Evolutionary conservation across 2,113 vertebrate genomes (phyloP).

Genomic region (Prietella phreatophila): DNA sequence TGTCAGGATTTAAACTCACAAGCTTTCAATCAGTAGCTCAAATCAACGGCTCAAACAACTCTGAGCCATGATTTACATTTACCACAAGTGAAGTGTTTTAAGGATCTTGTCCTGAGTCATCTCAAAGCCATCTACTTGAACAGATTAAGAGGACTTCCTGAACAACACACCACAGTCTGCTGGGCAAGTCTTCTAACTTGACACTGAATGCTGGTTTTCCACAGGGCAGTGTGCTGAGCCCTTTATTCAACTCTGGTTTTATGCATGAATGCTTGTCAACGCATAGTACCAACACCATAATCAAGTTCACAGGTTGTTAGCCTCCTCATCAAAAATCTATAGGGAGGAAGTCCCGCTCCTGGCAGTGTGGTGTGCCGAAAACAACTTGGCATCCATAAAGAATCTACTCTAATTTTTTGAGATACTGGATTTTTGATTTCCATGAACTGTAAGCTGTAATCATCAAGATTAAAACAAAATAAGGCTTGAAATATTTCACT

Average conservation of each 20-base stretch:
- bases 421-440: no score
- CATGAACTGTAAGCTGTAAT: no score
- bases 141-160: no score
- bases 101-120: no score
- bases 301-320: not conserved
- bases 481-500: no score
- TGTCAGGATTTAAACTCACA: not conserved
- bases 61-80: not conserved
- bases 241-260: not conserved
- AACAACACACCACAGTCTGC: no score
- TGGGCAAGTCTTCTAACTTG: no score
- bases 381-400: not conserved
- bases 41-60: not conserved
- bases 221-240: not conserved
- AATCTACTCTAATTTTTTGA: no score
- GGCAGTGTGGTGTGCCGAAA: not conserved
- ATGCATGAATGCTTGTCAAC: no score
- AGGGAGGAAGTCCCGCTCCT: not conserved
- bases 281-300: not conserved
- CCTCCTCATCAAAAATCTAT: not conserved
- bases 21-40: not conserved
- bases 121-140: no score
- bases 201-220: not conserved
- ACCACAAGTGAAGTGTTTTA: not conserved
- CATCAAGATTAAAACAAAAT: no score